Evolutionary conservation across 2,113 vertebrate genomes (phyloP).

Genomic region (Gasterosteus aculeatus): DNA sequence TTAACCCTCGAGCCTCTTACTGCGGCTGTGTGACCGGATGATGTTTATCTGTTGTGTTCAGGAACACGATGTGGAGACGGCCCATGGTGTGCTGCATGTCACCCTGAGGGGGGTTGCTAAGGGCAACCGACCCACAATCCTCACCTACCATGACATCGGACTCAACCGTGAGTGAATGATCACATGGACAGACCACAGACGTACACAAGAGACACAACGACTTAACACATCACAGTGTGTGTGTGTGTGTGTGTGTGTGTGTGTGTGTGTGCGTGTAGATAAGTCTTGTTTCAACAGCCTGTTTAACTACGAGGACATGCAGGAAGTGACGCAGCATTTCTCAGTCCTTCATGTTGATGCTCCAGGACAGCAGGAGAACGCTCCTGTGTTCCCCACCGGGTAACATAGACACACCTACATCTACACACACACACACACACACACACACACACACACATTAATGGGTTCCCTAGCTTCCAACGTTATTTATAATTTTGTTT

Average conservation of each 20-base stretch:
- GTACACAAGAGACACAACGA: neutral
- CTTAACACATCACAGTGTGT: neutral
- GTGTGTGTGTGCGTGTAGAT: constrained; percentile 42
- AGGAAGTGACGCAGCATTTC: constrained; percentile 95
- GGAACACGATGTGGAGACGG: constrained; percentile 96
- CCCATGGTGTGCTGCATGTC: constrained; percentile 90
- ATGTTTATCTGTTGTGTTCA: constrained; percentile 62
- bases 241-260: constrained; percentile 19
- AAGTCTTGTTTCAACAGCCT: constrained; percentile 70
- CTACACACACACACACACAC: neutral
- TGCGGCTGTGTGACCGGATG: neutral
- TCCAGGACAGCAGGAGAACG: constrained; percentile 93
- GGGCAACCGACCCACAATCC: constrained; percentile 93
- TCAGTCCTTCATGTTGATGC: constrained; percentile 94
- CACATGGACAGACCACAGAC: too few species aligned
- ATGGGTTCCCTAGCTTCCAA: neutral
- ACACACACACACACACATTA: neutral
- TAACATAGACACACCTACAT: constrained; percentile 70
- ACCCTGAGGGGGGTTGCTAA: constrained; percentile 91
- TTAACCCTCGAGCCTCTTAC: neutral
- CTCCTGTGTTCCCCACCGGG: constrained; percentile 90
- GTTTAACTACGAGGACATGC: constrained; percentile 95
- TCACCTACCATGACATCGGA: constrained; percentile 97
- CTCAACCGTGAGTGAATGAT: constrained; percentile 90
- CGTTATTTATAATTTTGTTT: too few species aligned